Conservation (phyloP, 2,888 invertebrate species). For the Rotaria sp. region DNA sequence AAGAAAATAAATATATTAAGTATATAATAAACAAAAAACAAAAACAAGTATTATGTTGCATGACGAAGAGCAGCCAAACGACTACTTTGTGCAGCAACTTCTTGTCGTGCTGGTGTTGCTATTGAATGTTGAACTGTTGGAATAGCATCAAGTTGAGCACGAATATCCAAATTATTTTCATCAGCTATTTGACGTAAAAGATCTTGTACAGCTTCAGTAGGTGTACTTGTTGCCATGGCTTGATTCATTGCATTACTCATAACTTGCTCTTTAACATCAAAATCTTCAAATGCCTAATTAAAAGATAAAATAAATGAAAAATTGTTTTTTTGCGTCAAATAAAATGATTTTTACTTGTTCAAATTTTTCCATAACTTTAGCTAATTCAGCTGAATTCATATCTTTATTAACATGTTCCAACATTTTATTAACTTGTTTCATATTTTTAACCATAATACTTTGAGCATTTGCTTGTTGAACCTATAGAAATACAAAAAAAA, state of each 20-base stretch:
- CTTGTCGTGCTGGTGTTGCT: constrained; percentile 33
- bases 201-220: constrained; percentile 57
- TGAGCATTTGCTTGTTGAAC: not conserved
- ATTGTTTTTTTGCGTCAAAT: not conserved
- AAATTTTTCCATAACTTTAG: not conserved
- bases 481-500: not conserved
- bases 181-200: constrained; percentile 58
- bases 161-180: constrained; percentile 59
- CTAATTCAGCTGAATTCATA: not conserved
- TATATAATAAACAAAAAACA: not conserved
- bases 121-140: constrained; percentile 45
- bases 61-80: constrained; percentile 27
- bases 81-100: constrained; percentile 37
- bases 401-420: not conserved
- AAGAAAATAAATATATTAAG: not conserved
- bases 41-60: not conserved
- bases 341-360: not conserved
- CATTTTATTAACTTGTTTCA: not conserved
- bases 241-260: constrained; percentile 59
- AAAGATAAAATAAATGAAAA: not conserved
- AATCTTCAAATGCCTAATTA: constrained; percentile 53
- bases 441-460: not conserved
- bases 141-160: constrained; percentile 56
- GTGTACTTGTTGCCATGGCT: constrained; percentile 58
- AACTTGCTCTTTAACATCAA: constrained; percentile 59